phyloP scores from a whole-genome alignment of 2,888 invertebrate species.

The Thera britannica region DNA sequence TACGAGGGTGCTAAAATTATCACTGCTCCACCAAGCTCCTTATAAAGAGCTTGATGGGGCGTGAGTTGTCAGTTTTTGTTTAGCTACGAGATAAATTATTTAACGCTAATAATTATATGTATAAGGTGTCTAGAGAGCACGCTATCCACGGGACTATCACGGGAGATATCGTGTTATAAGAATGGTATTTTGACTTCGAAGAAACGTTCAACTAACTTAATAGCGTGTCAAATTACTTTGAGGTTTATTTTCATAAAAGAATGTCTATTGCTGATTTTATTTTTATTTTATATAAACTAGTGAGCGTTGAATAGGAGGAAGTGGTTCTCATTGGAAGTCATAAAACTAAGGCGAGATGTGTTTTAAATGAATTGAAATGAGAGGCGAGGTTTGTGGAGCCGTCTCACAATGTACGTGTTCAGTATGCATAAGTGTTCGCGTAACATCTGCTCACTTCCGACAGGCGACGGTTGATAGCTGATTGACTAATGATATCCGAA shows the following conservation, averaged over 20 bases:
- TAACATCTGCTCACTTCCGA: constrained; percentile 60
- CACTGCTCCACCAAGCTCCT: constrained; percentile 34
- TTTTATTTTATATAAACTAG: not conserved
- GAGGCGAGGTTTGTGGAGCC: constrained; percentile 37
- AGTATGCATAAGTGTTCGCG: constrained; percentile 50
- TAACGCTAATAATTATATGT: constrained; percentile 30
- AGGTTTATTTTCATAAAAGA: not conserved
- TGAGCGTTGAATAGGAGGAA: constrained; percentile 53
- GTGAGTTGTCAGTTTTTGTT: constrained; percentile 42
- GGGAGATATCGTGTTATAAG: constrained; percentile 9
- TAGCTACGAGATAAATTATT: constrained; percentile 26
- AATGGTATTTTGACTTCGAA: constrained; percentile 11
- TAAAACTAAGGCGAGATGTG: constrained; percentile 47
- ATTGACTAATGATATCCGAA: constrained; percentile 60
- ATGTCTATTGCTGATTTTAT: not conserved
- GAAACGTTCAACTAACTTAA: constrained; percentile 31
- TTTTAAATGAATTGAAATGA: constrained; percentile 55
- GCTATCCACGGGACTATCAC: constrained; percentile 24
- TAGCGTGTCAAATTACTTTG: constrained; percentile 8
- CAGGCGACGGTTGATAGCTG: constrained; percentile 46
- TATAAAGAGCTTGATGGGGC: constrained; percentile 41
- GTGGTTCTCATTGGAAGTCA: constrained; percentile 55
- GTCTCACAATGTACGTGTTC: constrained; percentile 36
- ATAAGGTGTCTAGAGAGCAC: constrained; percentile 28
- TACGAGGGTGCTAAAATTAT: constrained; percentile 48